Base-by-base conservation (phyloP, 2,113 vertebrate species). In the Plecotus auritus region DNA sequence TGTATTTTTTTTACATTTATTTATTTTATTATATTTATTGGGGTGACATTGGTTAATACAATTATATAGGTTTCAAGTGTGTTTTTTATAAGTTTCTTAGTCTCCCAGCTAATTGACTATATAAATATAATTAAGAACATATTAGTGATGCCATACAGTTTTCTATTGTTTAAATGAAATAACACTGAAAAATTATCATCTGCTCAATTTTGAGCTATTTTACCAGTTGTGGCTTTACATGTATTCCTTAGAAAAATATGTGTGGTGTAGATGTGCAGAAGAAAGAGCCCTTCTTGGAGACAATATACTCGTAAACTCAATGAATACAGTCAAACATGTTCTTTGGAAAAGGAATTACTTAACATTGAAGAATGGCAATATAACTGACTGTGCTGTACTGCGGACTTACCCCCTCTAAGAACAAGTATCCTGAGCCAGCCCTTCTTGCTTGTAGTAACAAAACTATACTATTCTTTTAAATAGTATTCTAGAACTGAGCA, bases 401-500 rank as follows among this genome's bases (percentile, higher is more conserved):
- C 84, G 20, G 9, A 84, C 10, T 94, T 80, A 67, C 0, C 28
- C 42, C 30, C 20, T 90, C 16, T 47, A 85, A 81, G 9, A 2
- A 30, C 40, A 42, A 9, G 37, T 72, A 54, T 88, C 20, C 67
- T 49, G 9, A 96, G 28, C 18, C 81, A 61, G 20, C 12, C 88
- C 26, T 88, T 92, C 28, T 40, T 93, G 28, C 5, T 40, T 82
- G 12, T 22, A 78, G 22, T 64, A 87, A 76, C 7, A 91, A 81
- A 80, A 90, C 3, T 85, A 30, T 59, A 92, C 7, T 28, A 85
- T 74, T 76, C 78, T 88, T 95, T 86, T 37, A 90, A 91, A 88
- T 42, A 72, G 85, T 94, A 95, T 91, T 96, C 78, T 91, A 72
- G 45, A 91, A 91, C 14, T 96, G 47, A 94, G 28, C 30, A 70